Conservation (phyloP, 2,113 vertebrate genomes). For the Electrona antarctica region DNA sequence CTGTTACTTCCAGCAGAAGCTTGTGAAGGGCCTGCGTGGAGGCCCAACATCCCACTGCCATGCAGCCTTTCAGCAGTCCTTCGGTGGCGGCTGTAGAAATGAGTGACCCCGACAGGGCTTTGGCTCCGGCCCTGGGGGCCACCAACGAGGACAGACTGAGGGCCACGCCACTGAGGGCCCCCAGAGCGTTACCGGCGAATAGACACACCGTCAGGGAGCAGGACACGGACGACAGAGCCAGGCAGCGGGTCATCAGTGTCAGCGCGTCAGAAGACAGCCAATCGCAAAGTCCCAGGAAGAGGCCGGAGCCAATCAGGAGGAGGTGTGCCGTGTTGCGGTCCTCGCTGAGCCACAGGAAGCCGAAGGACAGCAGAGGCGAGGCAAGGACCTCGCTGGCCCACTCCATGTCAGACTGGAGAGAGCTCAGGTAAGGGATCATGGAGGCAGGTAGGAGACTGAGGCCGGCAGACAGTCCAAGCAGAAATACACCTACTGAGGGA, state of each 20-base stretch:
- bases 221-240: conserved; percentile 74
- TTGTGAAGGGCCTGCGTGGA: conserved; percentile 62
- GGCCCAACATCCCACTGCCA: conserved; percentile 73
- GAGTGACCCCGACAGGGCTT: conserved; percentile 28
- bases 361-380: conserved; percentile 72
- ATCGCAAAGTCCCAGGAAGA: conserved; percentile 67
- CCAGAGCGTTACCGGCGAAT: conserved; percentile 70
- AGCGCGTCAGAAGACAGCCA: conserved; percentile 74
- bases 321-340: conserved; percentile 72
- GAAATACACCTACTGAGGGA: conserved; percentile 73
- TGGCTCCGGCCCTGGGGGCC: conserved; percentile 25
- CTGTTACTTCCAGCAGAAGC: conserved; percentile 69
- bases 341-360: conserved; percentile 79
- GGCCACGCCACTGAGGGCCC: conserved; percentile 67
- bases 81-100: conserved; percentile 49
- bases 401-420: conserved; percentile 63
- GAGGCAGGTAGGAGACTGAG: conserved; percentile 47
- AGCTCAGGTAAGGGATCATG: conserved; percentile 30
- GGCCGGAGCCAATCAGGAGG: conserved; percentile 72
- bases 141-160: conserved; percentile 73
- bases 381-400: conserved; percentile 70
- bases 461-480: conserved; percentile 72
- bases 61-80: conserved; percentile 60
- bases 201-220: conserved; percentile 78
- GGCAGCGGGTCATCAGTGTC: conserved; percentile 69